Evolutionary conservation across 1,140 invertebrate genomes (phyloP), one percentile per base, ranked within the genome.

Genomic region (Tetragonula clypearis): DNA sequence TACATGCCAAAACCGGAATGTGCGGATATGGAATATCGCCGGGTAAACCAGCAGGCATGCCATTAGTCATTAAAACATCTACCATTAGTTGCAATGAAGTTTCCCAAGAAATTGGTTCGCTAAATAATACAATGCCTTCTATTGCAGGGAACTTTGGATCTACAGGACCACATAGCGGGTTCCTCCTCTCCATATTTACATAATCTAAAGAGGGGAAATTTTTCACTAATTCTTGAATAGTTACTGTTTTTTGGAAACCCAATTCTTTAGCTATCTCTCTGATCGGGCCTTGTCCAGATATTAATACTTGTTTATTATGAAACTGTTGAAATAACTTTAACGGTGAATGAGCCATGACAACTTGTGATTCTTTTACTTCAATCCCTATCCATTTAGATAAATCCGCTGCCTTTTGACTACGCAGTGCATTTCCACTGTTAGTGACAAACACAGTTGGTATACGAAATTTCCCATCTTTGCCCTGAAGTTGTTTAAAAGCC

Each of bases 321-420:
- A 96, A 97, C 53, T 95, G 93, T 80, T 96, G 93, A 84, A 97
- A 97, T 93, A 97, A 95, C 92, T 95, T 95, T 17, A 97, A 92
- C 1, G 97, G 97, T 82, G 96, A 96, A 91, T 97, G 97, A 4
- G 97, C 96, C 96, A 97, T 96, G 0, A 97, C 95, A 6, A 97
- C 96, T 92, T 97, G 97, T 6, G 97, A 96, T 87, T 96, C 95
- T 6, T 91, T 85, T n/a, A 97, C 96, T 92, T 96, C 93, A 35
- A 96, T 92, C 66, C 95, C 95, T 60, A 97, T 95, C 96, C 96
- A 97, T 87, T 96, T 94, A 1, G 96, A 95, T 1, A 97, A 94
- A 90, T 96, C 96, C n/a, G 94, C 88, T 0, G 97, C 97, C 93
- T 97, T 97, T 87, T 96, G 95, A 73, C 95, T 95, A 4, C 95